Percentiles rank a stretch among this genome's conserved stretches.
Conservation (phyloP, 2,113 vertebrate genomes). For the Balaeniceps rex region DNA sequence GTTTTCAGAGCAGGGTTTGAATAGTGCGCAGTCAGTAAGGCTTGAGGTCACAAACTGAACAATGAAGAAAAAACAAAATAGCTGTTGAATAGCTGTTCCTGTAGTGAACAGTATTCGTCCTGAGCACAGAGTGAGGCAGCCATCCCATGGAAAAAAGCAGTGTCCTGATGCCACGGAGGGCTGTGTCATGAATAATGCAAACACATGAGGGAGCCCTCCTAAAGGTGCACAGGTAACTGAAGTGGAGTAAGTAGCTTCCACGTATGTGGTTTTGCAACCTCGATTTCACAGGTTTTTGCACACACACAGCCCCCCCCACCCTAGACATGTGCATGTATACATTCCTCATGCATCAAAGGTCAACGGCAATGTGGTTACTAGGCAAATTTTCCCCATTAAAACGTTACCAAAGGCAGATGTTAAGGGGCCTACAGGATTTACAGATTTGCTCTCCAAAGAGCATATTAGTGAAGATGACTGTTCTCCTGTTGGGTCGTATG, state of each 20-base stretch:
- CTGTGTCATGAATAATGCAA: background rate
- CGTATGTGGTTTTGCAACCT: background rate
- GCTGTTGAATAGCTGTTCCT: slow-evolving; percentile 36
- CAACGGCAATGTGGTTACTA: slow-evolving; percentile 40
- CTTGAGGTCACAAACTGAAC: slow-evolving; percentile 52
- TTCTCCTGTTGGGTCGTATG: slow-evolving; percentile 30
- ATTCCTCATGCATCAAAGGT: slow-evolving; percentile 57
- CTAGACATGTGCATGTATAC: background rate
- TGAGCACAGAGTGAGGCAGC: background rate
- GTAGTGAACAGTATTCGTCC: background rate
- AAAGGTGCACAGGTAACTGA: slow-evolving; percentile 32
- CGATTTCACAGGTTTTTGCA: background rate
- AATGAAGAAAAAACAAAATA: slow-evolving; percentile 31
- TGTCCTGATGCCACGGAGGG: background rate
- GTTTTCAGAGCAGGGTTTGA: slow-evolving; percentile 42
- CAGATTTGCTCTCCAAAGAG: slow-evolving; percentile 62
- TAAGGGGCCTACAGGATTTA: slow-evolving; percentile 59
- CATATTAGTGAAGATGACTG: slow-evolving; percentile 25
- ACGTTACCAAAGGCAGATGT: slow-evolving; percentile 65
- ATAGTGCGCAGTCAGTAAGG: slow-evolving; percentile 12
- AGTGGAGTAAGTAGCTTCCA: background rate
- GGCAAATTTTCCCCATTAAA: slow-evolving; percentile 65
- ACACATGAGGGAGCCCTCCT: slow-evolving; percentile 43
- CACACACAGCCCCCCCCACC: background rate
- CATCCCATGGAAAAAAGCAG: background rate